phyloP scores from a whole-genome alignment of 64 coral and sea anemone species.

The Cladopsammia gracilis region DNA sequence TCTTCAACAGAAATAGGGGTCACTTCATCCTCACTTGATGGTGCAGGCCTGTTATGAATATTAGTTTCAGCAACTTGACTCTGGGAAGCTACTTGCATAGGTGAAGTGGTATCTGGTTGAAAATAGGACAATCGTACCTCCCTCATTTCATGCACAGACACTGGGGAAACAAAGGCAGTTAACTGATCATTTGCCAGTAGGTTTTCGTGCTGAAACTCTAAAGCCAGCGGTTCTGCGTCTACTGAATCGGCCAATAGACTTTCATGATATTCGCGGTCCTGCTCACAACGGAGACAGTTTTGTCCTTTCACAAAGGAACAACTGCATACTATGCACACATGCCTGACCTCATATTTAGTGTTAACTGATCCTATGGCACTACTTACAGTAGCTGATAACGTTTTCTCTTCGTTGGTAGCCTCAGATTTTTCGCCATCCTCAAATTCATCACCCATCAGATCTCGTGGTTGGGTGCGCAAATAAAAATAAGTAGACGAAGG shows the following conservation, averaged over 20 bases:
- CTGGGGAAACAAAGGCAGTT: background rate
- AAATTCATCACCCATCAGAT: slow-evolving; percentile 34
- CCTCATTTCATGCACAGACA: background rate
- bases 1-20: background rate
- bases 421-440: background rate
- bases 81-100: background rate
- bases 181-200: background rate
- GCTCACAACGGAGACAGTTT: slow-evolving; percentile 33
- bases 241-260: background rate
- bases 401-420: background rate
- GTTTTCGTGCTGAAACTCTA: background rate
- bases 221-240: background rate
- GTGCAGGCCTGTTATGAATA: background rate
- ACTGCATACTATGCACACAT: slow-evolving; percentile 39
- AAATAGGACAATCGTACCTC: background rate
- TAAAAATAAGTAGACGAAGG: slow-evolving; percentile 67
- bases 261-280: slow-evolving; percentile 36
- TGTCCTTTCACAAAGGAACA: slow-evolving; percentile 46
- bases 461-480: slow-evolving; percentile 48
- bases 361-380: background rate
- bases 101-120: background rate
- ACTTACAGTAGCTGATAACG: too few relatives aligned
- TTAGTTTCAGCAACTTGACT: too few relatives aligned
- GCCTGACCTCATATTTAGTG: background rate
- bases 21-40: background rate